Base-by-base conservation (phyloP, 2,797 vertebrate species). In the Epinephelus coioides region DNA sequence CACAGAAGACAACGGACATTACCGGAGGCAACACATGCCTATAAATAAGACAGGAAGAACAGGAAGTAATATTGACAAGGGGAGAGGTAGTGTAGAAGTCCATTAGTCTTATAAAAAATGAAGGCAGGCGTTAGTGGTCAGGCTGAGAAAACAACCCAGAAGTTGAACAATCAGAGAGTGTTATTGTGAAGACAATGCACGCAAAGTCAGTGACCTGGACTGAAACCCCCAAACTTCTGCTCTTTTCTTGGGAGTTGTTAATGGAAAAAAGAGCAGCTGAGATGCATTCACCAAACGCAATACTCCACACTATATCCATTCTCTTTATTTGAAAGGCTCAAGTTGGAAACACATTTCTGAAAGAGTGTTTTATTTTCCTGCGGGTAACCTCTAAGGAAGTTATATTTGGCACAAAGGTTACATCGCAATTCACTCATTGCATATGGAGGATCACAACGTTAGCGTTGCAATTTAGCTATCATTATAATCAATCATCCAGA, bases 101-200 rank as follows among this genome's bases (percentile, higher is more conserved):
- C 94, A 95, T 95, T 96, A 95, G 92, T 86, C 92, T 94, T 94
- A 95, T 95, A 94, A 95, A 95, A 95, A 94, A 95, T 95, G 82
- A 87, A 95, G 86, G 72, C 81, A 62, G 85, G 69, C 74, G 78
- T 90, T 91, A 86, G 74, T 15, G 85, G 83, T 82, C 84, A 82
- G 87, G 62, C 76, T 55, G 70, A 87, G 80, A 89, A 88, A 92
- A 91, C 87, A 91, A 78, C 60, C 53, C 59, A 63, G 76, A 65
- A 81, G 81, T 77, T 84, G 74, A 86, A 83, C 78, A 92, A 90
- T 91, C 79, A 76, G 40, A 70, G 51, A 66, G 63, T 66, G 68
- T 81, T 70, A 78, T 46, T 21, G 63, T 61, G 66, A 87, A 91
- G 83, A 90, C 91, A 89, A 92, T 84, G 85, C 92, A 92, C 61